phyloP scores from a whole-genome alignment of 2,888 invertebrate genomes.

The Eucera pruinosa region DNA sequence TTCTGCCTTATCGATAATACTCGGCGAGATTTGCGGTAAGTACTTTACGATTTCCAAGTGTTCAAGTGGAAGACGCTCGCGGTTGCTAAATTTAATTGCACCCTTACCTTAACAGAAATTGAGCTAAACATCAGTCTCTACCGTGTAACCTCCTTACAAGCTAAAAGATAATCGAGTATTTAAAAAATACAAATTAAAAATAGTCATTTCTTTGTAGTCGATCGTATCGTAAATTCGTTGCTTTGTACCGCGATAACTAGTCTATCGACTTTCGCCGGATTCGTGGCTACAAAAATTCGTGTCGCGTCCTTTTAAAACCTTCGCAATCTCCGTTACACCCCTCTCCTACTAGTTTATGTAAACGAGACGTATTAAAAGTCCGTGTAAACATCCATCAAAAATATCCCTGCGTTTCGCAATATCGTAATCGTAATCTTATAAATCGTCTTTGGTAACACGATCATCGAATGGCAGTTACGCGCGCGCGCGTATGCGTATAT shows the following conservation, averaged over 20 bases:
- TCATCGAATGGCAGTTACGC: conserved; percentile 38
- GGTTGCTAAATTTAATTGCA: background rate
- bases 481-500: conserved; percentile 16
- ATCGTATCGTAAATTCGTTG: background rate
- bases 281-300: conserved; percentile 15
- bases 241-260: conserved; percentile 1
- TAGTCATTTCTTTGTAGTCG: background rate
- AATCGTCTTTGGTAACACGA: conserved; percentile 23
- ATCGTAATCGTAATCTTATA: conserved; percentile 20
- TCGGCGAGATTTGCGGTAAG: conserved; percentile 22
- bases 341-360: background rate
- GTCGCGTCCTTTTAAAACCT: conserved; percentile 19
- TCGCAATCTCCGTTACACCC: background rate
- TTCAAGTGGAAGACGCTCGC: conserved; percentile 22
- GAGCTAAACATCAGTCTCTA: conserved; percentile 49
- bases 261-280: too few species aligned
- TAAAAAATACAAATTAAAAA: too few species aligned
- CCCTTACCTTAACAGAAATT: conserved; percentile 29
- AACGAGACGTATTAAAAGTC: conserved; percentile 36
- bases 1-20: background rate
- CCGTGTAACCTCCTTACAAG: too few species aligned
- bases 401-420: conserved; percentile 44
- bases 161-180: too few species aligned
- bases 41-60: conserved; percentile 26
- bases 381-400: conserved; percentile 60